Conservation (phyloP, 2,797 vertebrate genomes). For the Menidia menidia region DNA sequence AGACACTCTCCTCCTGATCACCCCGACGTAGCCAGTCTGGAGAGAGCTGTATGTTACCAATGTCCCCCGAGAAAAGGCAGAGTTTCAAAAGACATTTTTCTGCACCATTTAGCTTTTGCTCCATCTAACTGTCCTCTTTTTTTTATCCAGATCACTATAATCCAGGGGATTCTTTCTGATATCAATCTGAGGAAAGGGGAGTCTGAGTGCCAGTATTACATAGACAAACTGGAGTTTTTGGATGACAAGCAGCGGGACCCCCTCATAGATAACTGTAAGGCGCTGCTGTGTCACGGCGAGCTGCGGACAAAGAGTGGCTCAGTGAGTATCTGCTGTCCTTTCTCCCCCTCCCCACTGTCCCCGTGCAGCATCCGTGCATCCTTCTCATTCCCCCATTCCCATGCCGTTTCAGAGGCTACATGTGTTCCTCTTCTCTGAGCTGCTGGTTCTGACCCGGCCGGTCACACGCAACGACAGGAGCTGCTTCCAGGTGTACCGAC, state of each 20-base stretch:
- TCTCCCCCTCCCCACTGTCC: background rate
- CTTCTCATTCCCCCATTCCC: background rate
- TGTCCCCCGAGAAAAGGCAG: background rate
- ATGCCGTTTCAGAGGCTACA: constrained; percentile 87
- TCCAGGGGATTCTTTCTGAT: constrained; percentile 93
- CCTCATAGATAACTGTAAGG: constrained; percentile 90
- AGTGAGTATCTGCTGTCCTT: constrained; percentile 75
- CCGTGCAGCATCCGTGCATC: background rate
- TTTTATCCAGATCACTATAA: constrained; percentile 87
- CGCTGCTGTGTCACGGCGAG: constrained; percentile 93
- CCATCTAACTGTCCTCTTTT: constrained; percentile 16
- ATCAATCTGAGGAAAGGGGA: constrained; percentile 97
- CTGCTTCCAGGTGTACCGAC: constrained; percentile 95
- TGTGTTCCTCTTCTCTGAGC: constrained; percentile 95
- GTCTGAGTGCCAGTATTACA: constrained; percentile 96
- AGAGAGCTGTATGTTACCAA: constrained; percentile 85
- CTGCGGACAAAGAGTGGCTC: constrained; percentile 94
- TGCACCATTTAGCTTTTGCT: background rate
- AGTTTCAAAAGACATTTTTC: background rate
- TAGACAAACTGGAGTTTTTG: constrained; percentile 94
- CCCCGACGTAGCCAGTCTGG: constrained; percentile 84
- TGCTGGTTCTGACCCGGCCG: constrained; percentile 92
- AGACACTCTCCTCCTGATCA: constrained; percentile 92
- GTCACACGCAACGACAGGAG: constrained; percentile 91
- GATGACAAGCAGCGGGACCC: constrained; percentile 94